Conservation (phyloP, 2,888 invertebrate species). For the Tiphia femorata region DNA sequence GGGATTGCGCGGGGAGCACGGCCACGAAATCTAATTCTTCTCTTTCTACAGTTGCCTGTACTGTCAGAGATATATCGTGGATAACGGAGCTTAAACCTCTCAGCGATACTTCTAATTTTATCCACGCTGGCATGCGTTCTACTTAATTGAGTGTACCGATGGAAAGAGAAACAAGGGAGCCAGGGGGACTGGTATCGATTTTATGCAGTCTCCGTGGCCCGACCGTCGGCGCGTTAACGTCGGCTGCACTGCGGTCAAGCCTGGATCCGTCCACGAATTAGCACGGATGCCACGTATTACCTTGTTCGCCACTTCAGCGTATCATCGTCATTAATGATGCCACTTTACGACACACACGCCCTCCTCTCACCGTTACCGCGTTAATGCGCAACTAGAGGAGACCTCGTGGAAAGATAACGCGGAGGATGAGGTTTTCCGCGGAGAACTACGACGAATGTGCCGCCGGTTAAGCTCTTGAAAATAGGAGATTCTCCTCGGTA, state of each 20-base stretch:
- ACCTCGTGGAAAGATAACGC: neutral
- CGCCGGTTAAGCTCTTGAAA: too few relatives aligned
- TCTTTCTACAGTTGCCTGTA: too few relatives aligned
- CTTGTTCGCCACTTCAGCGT: conserved; percentile 41
- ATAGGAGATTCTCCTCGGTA: too few relatives aligned
- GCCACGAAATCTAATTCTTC: too few relatives aligned
- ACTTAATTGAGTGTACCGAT: neutral
- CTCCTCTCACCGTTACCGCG: conserved; percentile 10
- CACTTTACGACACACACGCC: conserved; percentile 13
- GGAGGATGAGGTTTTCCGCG: too few relatives aligned
- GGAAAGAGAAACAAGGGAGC: too few relatives aligned
- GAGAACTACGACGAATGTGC: too few relatives aligned
- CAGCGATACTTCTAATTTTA: too few relatives aligned
- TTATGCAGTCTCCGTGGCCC: neutral
- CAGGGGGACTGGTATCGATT: neutral
- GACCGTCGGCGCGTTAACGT: conserved; percentile 1
- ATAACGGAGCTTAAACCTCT: too few relatives aligned
- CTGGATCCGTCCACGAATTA: conserved; percentile 20
- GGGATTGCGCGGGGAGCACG: too few relatives aligned
- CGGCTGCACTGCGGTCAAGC: conserved; percentile 6
- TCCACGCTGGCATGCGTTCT: too few relatives aligned
- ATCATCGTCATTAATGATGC: conserved; percentile 39
- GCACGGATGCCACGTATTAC: conserved; percentile 43
- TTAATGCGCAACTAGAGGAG: conserved; percentile 6
- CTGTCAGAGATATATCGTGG: too few relatives aligned